A percentile compares a stretch with the other conserved stretches of the same genome.
phyloP scores from a whole-genome alignment of 2,888 invertebrate species.

The Periphyllus acericola region DNA sequence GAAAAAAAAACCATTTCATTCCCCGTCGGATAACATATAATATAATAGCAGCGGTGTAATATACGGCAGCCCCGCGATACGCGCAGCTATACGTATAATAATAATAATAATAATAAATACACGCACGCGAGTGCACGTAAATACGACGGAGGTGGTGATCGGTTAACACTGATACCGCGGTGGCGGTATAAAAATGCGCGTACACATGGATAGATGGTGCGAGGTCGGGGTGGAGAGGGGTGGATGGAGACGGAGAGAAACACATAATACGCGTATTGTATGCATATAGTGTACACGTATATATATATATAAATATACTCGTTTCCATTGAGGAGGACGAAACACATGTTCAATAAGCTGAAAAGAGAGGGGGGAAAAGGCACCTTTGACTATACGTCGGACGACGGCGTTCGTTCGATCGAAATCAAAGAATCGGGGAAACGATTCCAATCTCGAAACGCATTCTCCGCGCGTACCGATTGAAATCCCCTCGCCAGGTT shows the following conservation, averaged over 20 bases:
- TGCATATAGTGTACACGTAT: background rate
- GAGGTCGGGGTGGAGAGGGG: background rate
- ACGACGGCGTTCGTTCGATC: background rate
- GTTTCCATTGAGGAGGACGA: background rate
- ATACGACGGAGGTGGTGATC: conserved; percentile 5
- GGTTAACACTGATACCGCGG: background rate
- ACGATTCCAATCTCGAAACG: background rate
- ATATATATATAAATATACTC: background rate
- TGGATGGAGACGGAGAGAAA: background rate
- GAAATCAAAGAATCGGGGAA: background rate
- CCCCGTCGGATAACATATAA: background rate
- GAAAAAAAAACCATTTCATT: background rate
- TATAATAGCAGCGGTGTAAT: background rate
- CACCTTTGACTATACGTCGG: conserved; percentile 1
- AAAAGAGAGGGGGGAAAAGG: background rate
- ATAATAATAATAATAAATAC: background rate
- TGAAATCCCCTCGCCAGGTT: background rate
- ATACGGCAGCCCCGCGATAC: background rate
- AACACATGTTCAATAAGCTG: conserved; percentile 25
- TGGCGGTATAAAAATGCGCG: background rate
- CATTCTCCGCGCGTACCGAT: background rate
- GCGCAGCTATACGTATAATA: background rate
- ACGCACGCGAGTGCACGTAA: background rate
- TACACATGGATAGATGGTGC: background rate
- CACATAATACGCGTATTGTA: too few species aligned